These are phyloP conservation scores for Adrianichthys oophorus DNA, from an alignment of 2,797 vertebrate species.

Conservation along the genomic window DNA sequence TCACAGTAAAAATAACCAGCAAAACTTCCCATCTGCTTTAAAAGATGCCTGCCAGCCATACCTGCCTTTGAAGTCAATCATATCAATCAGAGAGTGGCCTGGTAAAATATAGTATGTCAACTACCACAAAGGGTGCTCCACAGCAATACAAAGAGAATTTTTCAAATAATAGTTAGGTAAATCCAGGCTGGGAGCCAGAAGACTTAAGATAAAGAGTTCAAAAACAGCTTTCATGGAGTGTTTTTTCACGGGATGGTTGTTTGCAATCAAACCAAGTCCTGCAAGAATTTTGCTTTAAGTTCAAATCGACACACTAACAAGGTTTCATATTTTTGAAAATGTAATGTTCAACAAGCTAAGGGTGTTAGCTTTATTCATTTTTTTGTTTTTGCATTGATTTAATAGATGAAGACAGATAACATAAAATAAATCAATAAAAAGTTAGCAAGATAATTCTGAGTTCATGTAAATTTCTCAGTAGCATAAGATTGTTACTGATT, in stretches of 20 bases:
- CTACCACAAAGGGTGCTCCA: conserved; percentile 29
- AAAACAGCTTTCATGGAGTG: conserved; percentile 50
- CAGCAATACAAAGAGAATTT: conserved; percentile 40
- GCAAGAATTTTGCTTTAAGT: conserved; percentile 67
- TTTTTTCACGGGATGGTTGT: conserved; percentile 60
- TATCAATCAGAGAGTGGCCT: conserved; percentile 55
- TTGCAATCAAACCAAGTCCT: conserved; percentile 65
- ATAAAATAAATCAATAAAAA: too few relatives aligned
- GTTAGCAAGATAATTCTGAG: too few relatives aligned
- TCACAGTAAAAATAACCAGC: conserved; percentile 23
- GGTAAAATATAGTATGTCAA: conserved; percentile 60
- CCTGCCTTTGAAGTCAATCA: conserved; percentile 62
- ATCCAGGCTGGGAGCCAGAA: conserved; percentile 35
- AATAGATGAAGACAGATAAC: too few relatives aligned
- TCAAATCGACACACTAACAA: conserved; percentile 59
- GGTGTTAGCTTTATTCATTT: conserved; percentile 30
- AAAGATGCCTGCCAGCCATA: conserved; percentile 26
- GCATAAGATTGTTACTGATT: too few relatives aligned
- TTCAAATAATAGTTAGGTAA: conserved; percentile 45
- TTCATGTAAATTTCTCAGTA: too few relatives aligned
- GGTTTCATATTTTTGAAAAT: conserved; percentile 48
- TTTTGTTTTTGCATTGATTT: too few relatives aligned
- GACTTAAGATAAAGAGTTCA: conserved; percentile 49
- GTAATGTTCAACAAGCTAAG: conserved; percentile 43
- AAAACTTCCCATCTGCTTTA: conserved; percentile 30